Percentiles rank a stretch among this genome's conserved stretches.
Conservation (phyloP, 1,140 invertebrate species). For the Anastrepha ludens region DNA sequence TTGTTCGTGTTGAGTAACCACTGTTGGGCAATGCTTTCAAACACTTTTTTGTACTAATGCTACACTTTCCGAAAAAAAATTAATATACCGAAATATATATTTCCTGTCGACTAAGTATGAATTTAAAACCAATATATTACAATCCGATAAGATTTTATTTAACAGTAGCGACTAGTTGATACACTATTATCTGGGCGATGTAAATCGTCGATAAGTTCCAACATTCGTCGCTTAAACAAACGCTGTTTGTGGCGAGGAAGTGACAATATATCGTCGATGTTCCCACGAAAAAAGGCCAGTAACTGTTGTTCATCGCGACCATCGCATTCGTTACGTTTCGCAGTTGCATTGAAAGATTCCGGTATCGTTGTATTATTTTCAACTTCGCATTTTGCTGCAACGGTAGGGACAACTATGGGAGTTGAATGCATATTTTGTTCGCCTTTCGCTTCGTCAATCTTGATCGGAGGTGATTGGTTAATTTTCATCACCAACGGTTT, state of each 20-base stretch:
- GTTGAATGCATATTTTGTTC: neutral
- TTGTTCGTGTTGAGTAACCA: no score
- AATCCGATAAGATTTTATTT: no score
- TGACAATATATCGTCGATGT: constrained; percentile 53
- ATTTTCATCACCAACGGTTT: neutral
- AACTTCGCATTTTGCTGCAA: neutral
- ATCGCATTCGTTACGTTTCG: constrained; percentile 8
- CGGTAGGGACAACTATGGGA: neutral
- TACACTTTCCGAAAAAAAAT: no score
- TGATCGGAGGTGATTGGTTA: neutral
- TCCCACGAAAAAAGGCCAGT: constrained; percentile 53
- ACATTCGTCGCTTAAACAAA: constrained; percentile 53
- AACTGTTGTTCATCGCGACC: constrained; percentile 51
- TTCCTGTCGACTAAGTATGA: no score
- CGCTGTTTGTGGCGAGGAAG: constrained; percentile 39
- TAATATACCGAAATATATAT: no score
- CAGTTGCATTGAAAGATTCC: neutral
- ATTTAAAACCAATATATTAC: no score
- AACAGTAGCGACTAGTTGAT: neutral
- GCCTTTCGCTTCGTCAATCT: neutral
- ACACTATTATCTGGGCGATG: neutral
- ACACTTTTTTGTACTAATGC: no score
- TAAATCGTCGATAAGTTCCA: constrained; percentile 56
- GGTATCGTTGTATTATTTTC: neutral
- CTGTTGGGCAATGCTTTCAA: no score